Evolutionary conservation across 2,888 invertebrate genomes (phyloP), one percentile per base, ranked within the genome.

Genomic region (Amaurobius ferox): DNA sequence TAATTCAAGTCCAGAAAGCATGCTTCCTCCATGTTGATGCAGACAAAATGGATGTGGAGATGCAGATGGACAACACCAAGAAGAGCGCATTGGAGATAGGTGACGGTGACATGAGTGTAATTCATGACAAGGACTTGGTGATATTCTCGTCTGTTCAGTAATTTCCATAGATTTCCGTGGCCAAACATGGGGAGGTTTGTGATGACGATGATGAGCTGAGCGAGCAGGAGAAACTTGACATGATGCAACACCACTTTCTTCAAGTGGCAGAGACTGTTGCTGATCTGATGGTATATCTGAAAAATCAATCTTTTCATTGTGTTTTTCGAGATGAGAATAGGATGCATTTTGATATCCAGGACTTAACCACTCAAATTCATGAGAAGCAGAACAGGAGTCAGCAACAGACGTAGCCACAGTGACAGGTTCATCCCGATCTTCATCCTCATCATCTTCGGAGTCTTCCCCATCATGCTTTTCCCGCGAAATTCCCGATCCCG

Each of bases 41-140:
- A 64, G 40, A 72, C 62, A 80, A 29, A 61, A 29, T 13, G 72
- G 29, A 55, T 62, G 68, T 23, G 85, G 85, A 19, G 81, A 68
- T 3, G 83, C 70, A 16, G 86, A 79, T 5, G 86, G 86, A 62
- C 86, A 86, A 62, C 86, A 86, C 86, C 86, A 86, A 16, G 86
- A 86, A 2, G 86, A 86, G 5, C 86, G 86, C 73, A 86, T 79
- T n/a, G 85, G 85, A 9, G 73, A 66, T n/a, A 74, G 29, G n/a
- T 72, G 55, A n/a, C 78, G 72, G 7, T 72, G 72, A 28, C 85
- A 77, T 0, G 64, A 48, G 64, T 83, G 83, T 28, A 62, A n/a
- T 26, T 85, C 78, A 62, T 32, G 48, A 32, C 74, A 81, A 23
- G 76, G 81, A 61, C 68, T 81, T 19, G 81, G 76, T 2, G 80